phyloP scores from a whole-genome alignment of 2,888 invertebrate genomes.

The Chloroclysta siterata region DNA sequence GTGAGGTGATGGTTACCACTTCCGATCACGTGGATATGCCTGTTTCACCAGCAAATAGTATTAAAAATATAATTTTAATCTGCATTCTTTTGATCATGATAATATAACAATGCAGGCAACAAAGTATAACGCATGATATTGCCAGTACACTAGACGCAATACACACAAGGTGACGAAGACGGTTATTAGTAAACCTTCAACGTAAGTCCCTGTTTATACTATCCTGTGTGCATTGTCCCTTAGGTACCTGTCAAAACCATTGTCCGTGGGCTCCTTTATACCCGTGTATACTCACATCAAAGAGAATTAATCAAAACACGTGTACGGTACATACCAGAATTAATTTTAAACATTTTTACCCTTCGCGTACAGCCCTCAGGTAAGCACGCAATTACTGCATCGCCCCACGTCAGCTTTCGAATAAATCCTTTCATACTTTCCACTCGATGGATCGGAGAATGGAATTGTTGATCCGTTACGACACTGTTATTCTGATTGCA shows the following conservation, averaged over 20 bases:
- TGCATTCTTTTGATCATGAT: too few species aligned
- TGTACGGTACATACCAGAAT: slow-evolving; percentile 1
- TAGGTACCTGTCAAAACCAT: not conserved
- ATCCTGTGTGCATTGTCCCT: not conserved
- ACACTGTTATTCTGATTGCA: not conserved
- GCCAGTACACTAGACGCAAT: not conserved
- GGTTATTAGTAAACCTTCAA: not conserved
- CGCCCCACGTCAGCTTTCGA: slow-evolving; percentile 16
- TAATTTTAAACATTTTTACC: slow-evolving; percentile 12
- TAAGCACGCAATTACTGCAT: slow-evolving; percentile 18
- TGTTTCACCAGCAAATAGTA: too few species aligned
- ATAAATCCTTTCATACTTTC: slow-evolving; percentile 32
- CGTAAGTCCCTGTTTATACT: not conserved
- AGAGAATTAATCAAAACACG: slow-evolving; percentile 6
- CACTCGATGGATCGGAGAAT: not conserved
- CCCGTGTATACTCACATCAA: not conserved
- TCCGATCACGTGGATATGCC: too few species aligned
- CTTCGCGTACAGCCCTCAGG: slow-evolving; percentile 11
- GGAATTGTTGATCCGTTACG: not conserved
- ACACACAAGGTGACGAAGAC: not conserved
- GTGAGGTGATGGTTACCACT: too few species aligned
- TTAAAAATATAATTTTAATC: too few species aligned
- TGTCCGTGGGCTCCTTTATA: not conserved
- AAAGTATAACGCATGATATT: not conserved
- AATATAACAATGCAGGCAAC: too few species aligned